Base-by-base conservation (phyloP, 2,888 invertebrate genomes). In the Saturnia japonica region DNA sequence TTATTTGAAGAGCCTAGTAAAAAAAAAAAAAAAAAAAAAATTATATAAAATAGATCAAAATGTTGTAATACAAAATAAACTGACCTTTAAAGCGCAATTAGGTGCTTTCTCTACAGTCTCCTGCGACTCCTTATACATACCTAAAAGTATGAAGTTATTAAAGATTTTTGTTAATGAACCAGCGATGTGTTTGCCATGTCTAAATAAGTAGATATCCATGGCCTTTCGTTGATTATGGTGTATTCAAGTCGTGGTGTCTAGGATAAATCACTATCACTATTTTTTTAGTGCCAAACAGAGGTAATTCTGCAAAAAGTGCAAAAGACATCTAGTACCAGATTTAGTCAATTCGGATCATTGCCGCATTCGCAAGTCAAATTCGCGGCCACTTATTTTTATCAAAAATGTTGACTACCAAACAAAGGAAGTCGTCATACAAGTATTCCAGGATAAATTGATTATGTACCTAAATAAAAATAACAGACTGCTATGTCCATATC, bases 401-500 rank as follows among this genome's bases (percentile, higher is more conserved):
- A 16, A 16, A 16, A 16, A 47, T 12, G 12, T 47, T 12, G 16
- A 11, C 16, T 47, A 16, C 16, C 16, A 47, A 47, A 47, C 45
- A 47, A 47, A 47, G 45, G 16, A 51, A 22, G n/a, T 51, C 16
- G 16, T 51, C 8, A 51, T 51, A n/a, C 51, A 16, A 51, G 12
- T 51, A 16, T n/a, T 19, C 7, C 22, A 16, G 6, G 22, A 25
- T 25, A 9, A 57, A 4, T 3, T 2, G 14, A 25, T 28, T 28
- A 28, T 28, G 1, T 57, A 90, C 98, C 99, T 80, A 99, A 94
- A 85, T 98, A 99, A 88, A 99, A 99, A 90, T 98, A 98, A 87
- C 99, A 99, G 77, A 99, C 99, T 3, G 98, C 99, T 16, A 98
- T 92, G 88, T 98, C 98, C 45, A 97, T 94, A 68, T 95, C 93